phyloP scores from a whole-genome alignment of 2,888 invertebrate species.

The Dioctria linearis region DNA sequence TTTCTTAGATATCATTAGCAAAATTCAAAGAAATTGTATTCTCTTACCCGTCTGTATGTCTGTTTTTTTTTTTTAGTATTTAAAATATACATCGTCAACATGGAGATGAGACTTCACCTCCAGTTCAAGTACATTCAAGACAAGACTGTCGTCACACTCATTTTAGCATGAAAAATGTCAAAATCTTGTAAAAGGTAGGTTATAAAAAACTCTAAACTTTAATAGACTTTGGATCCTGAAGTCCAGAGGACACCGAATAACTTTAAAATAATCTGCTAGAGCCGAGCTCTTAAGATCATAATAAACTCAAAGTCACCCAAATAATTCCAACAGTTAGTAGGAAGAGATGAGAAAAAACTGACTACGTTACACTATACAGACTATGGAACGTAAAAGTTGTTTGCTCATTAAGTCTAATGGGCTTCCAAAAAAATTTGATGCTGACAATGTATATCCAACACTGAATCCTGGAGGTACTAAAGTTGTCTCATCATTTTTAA shows the following conservation, averaged over 20 bases:
- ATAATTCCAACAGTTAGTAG: slow-evolving; percentile 12
- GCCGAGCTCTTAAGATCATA: not conserved
- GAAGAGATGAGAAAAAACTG: not conserved
- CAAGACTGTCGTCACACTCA: not conserved
- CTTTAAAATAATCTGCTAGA: slow-evolving; percentile 12
- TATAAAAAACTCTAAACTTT: not conserved
- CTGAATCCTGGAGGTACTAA: not conserved
- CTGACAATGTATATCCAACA: slow-evolving; percentile 23
- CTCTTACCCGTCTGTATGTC: no score
- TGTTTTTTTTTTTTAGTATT: no score
- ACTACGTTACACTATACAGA: not conserved
- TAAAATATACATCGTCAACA: no score
- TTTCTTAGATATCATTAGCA: no score
- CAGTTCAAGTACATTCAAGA: not conserved
- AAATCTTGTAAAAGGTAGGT: not conserved
- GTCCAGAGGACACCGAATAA: slow-evolving; percentile 7
- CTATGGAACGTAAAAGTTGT: slow-evolving; percentile 6
- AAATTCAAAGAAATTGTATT: no score
- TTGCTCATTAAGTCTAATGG: slow-evolving; percentile 32
- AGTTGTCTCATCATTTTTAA: not conserved
- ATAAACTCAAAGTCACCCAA: slow-evolving; percentile 37
- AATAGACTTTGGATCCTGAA: not conserved
- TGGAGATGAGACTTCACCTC: no score
- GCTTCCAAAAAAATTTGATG: slow-evolving; percentile 29
- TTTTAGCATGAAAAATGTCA: not conserved